Evolutionary conservation across 2,797 vertebrate species (phyloP), one percentile per base, ranked within the genome.

Genomic region (Sternarchorhynchus goeldii): DNA sequence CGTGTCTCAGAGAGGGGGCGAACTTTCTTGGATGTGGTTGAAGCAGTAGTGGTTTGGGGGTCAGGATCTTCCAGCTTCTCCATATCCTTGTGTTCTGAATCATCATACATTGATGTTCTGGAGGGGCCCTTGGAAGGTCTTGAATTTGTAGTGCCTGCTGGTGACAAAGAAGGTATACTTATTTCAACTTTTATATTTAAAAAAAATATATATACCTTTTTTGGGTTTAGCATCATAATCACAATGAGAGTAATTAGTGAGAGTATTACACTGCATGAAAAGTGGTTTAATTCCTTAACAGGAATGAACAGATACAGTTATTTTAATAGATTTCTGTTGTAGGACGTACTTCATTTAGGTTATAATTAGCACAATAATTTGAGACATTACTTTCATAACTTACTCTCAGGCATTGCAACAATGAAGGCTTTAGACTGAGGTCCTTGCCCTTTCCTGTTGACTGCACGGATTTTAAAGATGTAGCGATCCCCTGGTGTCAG

Each of bases 381-480:
- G 6, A 66, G 0, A 12, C 16, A 69, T 21, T 31, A 31, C 14
- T 55, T 18, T 16, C 29, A 72, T 5, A 73, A 86, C 95, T 96
- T 94, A 98, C 97, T 93, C 92, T 87, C 87, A 88, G 96, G 97
- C 92, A 98, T 93, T 84, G 85, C 90, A 0, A 99, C 94, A 81
- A 94, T 94, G 90, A 96, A 95, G 86, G 92, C 94, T 90, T 99
- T 99, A 86, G 95, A 98, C 85, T 96, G 95, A 76, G 98, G 98
- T 81, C 98, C 97, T 50, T 93, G 93, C 75, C 98, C 98, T 84
- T 93, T 95, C 81, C 97, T 92, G 92, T 99, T 99, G 77, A 95
- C 94, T 57, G 96, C 97, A 85, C 94, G 94, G 56, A 99, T 96
- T 92, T 97, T 99, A 90, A 99, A 99, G 90, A 99, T 93, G 87